Base-by-base conservation (phyloP, 2,113 vertebrate species). In the Siniperca chuatsi region DNA sequence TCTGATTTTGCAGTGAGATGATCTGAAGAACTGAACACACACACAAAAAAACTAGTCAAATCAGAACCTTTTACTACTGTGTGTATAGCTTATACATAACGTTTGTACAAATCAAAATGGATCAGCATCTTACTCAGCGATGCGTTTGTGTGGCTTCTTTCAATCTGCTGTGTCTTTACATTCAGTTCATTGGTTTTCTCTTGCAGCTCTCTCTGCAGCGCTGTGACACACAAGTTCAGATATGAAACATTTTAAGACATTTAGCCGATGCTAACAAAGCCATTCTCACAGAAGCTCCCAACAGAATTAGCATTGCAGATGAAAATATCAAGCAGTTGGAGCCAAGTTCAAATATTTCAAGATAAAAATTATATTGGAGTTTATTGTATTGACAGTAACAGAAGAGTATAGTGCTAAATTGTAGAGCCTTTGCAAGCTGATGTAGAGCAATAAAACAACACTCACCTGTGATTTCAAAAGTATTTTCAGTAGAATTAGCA, bases 21-120 rank as follows among this genome's bases (percentile, higher is more conserved):
- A 90, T 84, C 74, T 90, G 25, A 78, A 86, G 33, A 87, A 90
- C 93, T 93, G 37, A 50, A 78, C 29, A 55, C 4, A 58, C 54
- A 57, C 21, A 57, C 21, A 55, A 5, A 46, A 13, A 46, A 7
- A 15, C 2, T 42, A 25, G 15, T 33, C 4, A 42, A 40, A 33
- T 65, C 23, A 61, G 5, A 80, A 60, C 8, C 15, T 48, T 4
- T 66, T 18, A 7, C 6, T 29, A 40, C 23, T 55, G 29, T n/a
- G 18, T 18, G 29, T 9, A 16, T 4, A 44, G 40, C 8, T 69
- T 67, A 13, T 10, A 70, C 4, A 6, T 23, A 58, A 35, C 20
- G 15, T n/a, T 35, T 54, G 33, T 33, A n/a, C 6, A 15, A 50
- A 66, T 72, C 33, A 66, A 25, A 52, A 52, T 23, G 4, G 37